Percentiles rank a stretch among this genome's conserved stretches.
Evolutionary conservation across 2,888 invertebrate species (phyloP).

Genomic region (Kryphioiulus occultus): DNA sequence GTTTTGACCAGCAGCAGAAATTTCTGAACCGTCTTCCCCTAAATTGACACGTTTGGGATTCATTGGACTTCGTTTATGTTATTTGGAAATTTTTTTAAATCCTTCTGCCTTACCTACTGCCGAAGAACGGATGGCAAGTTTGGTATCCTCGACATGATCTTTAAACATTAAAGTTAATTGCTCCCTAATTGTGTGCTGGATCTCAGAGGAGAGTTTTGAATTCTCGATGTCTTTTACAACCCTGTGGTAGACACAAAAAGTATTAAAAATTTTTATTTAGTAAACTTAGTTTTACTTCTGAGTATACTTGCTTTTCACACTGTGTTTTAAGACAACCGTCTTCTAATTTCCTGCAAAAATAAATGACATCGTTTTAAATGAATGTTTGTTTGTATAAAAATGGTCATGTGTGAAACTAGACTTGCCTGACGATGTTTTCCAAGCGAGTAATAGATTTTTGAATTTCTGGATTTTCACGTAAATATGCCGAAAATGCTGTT

Average conservation of each 20-base stretch:
- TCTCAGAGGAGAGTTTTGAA: background rate
- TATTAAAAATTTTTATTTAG: background rate
- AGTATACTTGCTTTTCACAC: background rate
- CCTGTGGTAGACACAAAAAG: background rate
- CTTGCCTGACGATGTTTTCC: slow-evolving; percentile 48
- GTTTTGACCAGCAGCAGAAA: slow-evolving; percentile 86
- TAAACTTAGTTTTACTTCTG: background rate
- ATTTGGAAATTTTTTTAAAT: background rate
- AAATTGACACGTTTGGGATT: too few relatives aligned
- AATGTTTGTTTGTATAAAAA: background rate
- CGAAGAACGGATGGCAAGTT: slow-evolving; percentile 41
- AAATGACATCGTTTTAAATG: background rate
- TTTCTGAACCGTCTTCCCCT: slow-evolving; percentile 79
- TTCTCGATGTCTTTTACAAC: background rate
- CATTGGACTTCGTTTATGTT: background rate
- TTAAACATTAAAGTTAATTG: slow-evolving; percentile 7
- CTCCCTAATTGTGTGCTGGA: background rate
- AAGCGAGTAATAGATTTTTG: background rate
- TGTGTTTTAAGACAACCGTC: slow-evolving; percentile 24
- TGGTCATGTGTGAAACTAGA: background rate
- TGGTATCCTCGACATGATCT: background rate
- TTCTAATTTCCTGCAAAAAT: background rate
- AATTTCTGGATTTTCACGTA: slow-evolving; percentile 63
- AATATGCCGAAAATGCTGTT: slow-evolving; percentile 69
- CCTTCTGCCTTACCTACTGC: slow-evolving; percentile 30